These are phyloP conservation scores for Andrena fulva DNA, from an alignment of 2,888 invertebrate genomes.

Conservation along the genomic window DNA sequence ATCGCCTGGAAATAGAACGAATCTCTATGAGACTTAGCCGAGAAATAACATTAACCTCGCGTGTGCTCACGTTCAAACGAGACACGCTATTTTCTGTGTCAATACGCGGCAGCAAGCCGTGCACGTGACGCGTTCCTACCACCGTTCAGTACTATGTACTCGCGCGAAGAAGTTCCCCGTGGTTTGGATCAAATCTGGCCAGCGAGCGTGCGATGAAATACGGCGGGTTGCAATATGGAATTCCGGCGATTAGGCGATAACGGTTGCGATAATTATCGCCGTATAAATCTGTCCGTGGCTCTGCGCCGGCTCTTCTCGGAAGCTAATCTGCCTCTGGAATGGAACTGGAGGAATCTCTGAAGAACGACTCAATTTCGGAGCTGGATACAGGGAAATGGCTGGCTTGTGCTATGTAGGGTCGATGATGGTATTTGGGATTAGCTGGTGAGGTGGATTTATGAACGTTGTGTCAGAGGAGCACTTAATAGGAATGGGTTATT, in stretches of 20 bases:
- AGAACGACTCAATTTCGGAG: conserved; percentile 19
- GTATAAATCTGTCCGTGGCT: conserved; percentile 61
- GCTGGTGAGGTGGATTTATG: conserved; percentile 25
- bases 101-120: conserved; percentile 26
- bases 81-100: conserved; percentile 48
- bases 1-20: conserved; percentile 54
- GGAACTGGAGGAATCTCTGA: conserved; percentile 21
- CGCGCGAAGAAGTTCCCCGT: neutral
- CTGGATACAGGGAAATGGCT: neutral
- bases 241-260: conserved; percentile 64
- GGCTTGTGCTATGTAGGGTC: neutral
- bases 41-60: conserved; percentile 59
- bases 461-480: conserved; percentile 15
- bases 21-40: conserved; percentile 23
- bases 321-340: conserved; percentile 27
- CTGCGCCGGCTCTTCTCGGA: conserved; percentile 23
- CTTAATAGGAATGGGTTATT: neutral
- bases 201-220: conserved; percentile 22
- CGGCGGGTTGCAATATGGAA: conserved; percentile 48
- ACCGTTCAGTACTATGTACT: neutral
- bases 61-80: conserved; percentile 28
- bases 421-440: conserved; percentile 14
- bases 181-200: conserved; percentile 22
- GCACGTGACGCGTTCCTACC: conserved; percentile 4
- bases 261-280: conserved; percentile 65